Percentiles rank a stretch among this genome's conserved stretches.
phyloP scores from a whole-genome alignment of 2,888 invertebrate species.

The Drosophila affinis region DNA sequence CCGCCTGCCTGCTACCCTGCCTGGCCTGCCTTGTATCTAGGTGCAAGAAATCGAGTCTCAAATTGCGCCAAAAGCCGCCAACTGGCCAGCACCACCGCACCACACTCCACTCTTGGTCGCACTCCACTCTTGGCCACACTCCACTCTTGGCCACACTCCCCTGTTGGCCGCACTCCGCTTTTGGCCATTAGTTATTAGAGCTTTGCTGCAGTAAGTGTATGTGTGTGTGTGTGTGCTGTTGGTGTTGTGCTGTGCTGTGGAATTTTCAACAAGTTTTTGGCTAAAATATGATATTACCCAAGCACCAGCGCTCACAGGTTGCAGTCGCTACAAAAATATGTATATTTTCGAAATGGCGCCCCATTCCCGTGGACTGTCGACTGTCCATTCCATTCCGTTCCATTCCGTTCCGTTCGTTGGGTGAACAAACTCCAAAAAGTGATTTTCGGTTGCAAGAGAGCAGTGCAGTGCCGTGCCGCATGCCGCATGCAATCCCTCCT shows the following conservation, averaged over 20 bases:
- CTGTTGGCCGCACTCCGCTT: slow-evolving; percentile 19
- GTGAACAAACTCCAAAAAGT: slow-evolving; percentile 56
- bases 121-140: not conserved
- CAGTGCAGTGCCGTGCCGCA: slow-evolving; percentile 21
- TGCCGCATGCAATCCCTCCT: not conserved
- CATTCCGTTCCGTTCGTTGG: slow-evolving; percentile 33
- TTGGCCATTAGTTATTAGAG: slow-evolving; percentile 69
- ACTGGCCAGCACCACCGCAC: slow-evolving; percentile 34
- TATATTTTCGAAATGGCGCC: slow-evolving; percentile 55
- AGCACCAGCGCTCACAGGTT: slow-evolving; percentile 60
- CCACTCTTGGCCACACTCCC: not conserved
- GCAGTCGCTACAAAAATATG: slow-evolving; percentile 40
- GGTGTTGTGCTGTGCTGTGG: slow-evolving; percentile 33
- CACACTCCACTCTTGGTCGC: slow-evolving; percentile 3
- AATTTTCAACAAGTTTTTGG: slow-evolving; percentile 71
- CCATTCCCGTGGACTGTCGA: slow-evolving; percentile 36
- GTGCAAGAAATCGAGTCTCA: slow-evolving; percentile 72
- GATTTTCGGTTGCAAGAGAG: slow-evolving; percentile 40
- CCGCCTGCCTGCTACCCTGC: slow-evolving; percentile 14
- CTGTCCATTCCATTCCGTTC: not conserved
- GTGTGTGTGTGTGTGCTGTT: slow-evolving; percentile 2
- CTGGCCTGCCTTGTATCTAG: slow-evolving; percentile 42
- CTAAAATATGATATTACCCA: slow-evolving; percentile 77
- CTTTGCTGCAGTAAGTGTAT: slow-evolving; percentile 29
- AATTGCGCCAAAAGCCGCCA: slow-evolving; percentile 62